These are phyloP conservation scores for Bothrops jararaca DNA, from an alignment of 2,113 vertebrate species.

Conservation along the genomic window DNA sequence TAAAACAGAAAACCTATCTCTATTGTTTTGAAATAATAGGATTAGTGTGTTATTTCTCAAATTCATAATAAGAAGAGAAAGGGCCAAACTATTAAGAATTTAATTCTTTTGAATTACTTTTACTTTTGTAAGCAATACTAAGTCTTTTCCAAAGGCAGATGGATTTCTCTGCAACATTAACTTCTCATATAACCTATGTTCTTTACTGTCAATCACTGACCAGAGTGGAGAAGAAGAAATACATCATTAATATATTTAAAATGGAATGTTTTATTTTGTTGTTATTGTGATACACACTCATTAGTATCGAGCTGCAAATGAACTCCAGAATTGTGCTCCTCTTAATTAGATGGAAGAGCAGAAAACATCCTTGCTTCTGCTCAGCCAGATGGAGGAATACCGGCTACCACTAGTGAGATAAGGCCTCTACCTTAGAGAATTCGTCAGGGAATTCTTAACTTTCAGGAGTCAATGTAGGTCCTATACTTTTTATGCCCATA, in stretches of 20 bases:
- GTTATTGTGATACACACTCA: conserved; percentile 67
- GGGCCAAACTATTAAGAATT: conserved; percentile 48
- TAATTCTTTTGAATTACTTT: conserved; percentile 41
- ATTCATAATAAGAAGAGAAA: conserved; percentile 42
- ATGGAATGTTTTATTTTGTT: conserved; percentile 65
- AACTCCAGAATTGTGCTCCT: conserved; percentile 70
- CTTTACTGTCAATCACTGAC: conserved; percentile 67
- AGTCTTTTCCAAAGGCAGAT: conserved; percentile 54
- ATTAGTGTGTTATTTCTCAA: conserved; percentile 26
- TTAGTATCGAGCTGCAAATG: conserved; percentile 65
- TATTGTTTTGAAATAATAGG: background rate
- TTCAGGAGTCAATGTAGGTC: conserved; percentile 34
- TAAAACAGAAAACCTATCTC: background rate
- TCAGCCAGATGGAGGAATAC: conserved; percentile 56
- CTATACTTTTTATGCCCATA: conserved; percentile 42
- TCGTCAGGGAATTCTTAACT: conserved; percentile 46
- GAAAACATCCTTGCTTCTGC: conserved; percentile 50
- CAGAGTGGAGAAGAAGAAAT: conserved; percentile 65
- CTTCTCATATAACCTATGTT: conserved; percentile 60
- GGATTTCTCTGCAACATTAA: conserved; percentile 48
- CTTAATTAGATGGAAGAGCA: conserved; percentile 69
- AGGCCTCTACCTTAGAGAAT: conserved; percentile 54
- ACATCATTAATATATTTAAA: conserved; percentile 70
- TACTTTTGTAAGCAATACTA: conserved; percentile 4
- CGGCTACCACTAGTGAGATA: conserved; percentile 41